Percentiles rank a stretch among this genome's conserved stretches.
phyloP scores from a whole-genome alignment of 2,888 invertebrate genomes.

The Gastrophysa polygoni region DNA sequence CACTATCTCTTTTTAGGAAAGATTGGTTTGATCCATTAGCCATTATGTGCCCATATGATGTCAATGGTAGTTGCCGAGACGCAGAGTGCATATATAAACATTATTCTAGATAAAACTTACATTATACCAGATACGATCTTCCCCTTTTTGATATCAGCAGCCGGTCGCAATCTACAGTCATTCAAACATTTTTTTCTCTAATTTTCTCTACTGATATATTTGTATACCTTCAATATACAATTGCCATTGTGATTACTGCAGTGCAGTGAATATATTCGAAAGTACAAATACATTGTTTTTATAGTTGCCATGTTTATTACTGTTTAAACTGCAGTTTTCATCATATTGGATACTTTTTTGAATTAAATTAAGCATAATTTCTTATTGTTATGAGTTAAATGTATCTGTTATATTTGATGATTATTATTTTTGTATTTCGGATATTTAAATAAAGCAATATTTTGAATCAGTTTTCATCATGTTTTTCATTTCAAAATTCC shows the following conservation, averaged over 20 bases:
- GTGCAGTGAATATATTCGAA: not conserved
- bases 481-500: not conserved
- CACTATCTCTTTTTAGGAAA: conserved; percentile 31
- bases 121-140: too few species aligned
- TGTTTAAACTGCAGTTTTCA: not conserved
- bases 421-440: not conserved
- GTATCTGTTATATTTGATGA: not conserved
- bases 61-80: conserved; percentile 54
- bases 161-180: too few species aligned
- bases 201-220: too few species aligned
- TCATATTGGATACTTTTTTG: not conserved
- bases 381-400: not conserved
- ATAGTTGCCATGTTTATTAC: not conserved
- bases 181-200: too few species aligned
- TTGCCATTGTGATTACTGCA: not conserved
- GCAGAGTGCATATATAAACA: conserved; percentile 54
- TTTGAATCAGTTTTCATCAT: not conserved
- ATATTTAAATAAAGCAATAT: not conserved
- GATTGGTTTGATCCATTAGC: conserved; percentile 48
- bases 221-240: too few species aligned
- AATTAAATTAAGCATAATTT: not conserved
- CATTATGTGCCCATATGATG: conserved; percentile 54
- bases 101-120: conserved; percentile 30
- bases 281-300: not conserved
- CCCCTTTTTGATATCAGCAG: too few species aligned